Conservation (phyloP, 2,888 invertebrate species). For the Syrista parreyssii region DNA sequence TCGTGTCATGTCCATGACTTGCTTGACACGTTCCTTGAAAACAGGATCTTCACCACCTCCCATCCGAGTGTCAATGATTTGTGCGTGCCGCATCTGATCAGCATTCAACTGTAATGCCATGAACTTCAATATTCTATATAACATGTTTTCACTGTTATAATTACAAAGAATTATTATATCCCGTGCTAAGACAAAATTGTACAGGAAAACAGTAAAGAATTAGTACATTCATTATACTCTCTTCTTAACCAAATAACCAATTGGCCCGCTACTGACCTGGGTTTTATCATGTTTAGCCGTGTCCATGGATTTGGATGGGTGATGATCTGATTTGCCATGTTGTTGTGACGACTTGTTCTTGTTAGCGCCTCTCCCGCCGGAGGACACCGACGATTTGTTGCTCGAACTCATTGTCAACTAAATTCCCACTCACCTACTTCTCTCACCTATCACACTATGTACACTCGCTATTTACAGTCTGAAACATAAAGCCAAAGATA, state of each 20-base stretch:
- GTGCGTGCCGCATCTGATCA: slow-evolving; percentile 87
- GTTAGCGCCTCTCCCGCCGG: slow-evolving; percentile 55
- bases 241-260: not conserved
- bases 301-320: slow-evolving; percentile 59
- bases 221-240: not conserved
- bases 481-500: slow-evolving; percentile 63
- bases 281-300: slow-evolving; percentile 59
- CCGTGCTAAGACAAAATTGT: not conserved
- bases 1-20: slow-evolving; percentile 91
- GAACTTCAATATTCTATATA: slow-evolving; percentile 23
- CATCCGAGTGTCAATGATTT: slow-evolving; percentile 80
- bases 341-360: slow-evolving; percentile 61
- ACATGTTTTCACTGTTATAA: not conserved
- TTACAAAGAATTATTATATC: not conserved
- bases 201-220: not conserved
- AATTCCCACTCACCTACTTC: slow-evolving; percentile 54
- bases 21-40: slow-evolving; percentile 78
- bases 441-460: slow-evolving; percentile 75
- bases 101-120: slow-evolving; percentile 75
- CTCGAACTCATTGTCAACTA: slow-evolving; percentile 62
- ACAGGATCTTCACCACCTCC: slow-evolving; percentile 73
- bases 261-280: slow-evolving; percentile 46
- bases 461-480: slow-evolving; percentile 85
- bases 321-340: slow-evolving; percentile 61
- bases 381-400: slow-evolving; percentile 61